Percentiles rank a stretch among this genome's conserved stretches.
Evolutionary conservation across 2,888 invertebrate species (phyloP).

Genomic region (Limnephilus lunatus): DNA sequence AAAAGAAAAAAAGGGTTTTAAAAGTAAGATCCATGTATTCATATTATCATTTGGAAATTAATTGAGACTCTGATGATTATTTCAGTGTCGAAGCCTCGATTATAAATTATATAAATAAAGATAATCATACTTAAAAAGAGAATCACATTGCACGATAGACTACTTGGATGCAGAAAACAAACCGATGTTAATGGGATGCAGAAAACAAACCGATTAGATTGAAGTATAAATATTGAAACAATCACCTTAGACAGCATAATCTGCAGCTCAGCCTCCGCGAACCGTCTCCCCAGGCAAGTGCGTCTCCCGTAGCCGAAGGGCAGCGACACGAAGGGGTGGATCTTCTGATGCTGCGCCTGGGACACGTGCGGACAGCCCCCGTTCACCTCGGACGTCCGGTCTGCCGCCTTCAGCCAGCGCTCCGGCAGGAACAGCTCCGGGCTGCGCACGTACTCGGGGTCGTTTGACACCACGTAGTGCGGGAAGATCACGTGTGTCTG

Average conservation of each 20-base stretch:
- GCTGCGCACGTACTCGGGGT: slow-evolving; percentile 83
- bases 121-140: no score
- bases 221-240: not conserved
- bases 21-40: no score
- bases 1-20: no score
- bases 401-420: slow-evolving; percentile 83
- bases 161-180: no score
- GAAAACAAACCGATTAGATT: not conserved
- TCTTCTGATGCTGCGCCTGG: slow-evolving; percentile 67
- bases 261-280: slow-evolving; percentile 89
- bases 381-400: not conserved
- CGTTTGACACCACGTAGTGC: slow-evolving; percentile 86
- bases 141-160: no score
- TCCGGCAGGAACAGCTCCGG: slow-evolving; percentile 86
- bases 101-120: not conserved
- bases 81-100: no score
- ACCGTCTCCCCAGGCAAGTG: slow-evolving; percentile 87
- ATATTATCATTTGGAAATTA: not conserved
- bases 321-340: slow-evolving; percentile 85
- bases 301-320: slow-evolving; percentile 88
- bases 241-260: slow-evolving; percentile 84
- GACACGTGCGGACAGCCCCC: slow-evolving; percentile 55
- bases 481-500: slow-evolving; percentile 89
- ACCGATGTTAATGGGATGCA: no score
- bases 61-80: no score